phyloP scores from a whole-genome alignment of 2,888 invertebrate species.

The Pristionchus fissidentatus region DNA sequence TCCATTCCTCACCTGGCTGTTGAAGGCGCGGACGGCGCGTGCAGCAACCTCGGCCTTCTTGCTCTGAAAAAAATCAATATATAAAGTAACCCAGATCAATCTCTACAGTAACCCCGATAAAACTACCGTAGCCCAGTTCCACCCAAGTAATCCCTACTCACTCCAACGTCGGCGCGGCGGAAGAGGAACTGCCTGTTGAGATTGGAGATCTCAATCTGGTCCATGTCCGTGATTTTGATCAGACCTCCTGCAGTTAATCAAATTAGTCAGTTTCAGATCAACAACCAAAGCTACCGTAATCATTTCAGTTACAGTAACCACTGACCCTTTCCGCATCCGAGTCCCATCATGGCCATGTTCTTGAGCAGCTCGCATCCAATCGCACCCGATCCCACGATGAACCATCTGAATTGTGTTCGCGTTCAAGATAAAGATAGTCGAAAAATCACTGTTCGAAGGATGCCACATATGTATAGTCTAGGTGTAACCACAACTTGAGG shows the following conservation, averaged over 20 bases:
- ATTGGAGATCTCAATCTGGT: constrained; percentile 97
- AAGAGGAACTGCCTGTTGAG: constrained; percentile 98
- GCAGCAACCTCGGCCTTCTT: constrained; percentile 93
- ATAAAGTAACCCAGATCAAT: too few species aligned
- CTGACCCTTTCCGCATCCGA: constrained; percentile 80
- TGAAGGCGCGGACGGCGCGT: constrained; percentile 82
- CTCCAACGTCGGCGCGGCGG: constrained; percentile 88
- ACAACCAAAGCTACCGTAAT: not conserved
- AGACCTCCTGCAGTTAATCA: constrained; percentile 76
- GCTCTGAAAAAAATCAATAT: constrained; percentile 79
- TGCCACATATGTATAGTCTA: not conserved
- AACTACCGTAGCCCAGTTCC: not conserved
- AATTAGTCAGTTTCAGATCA: too few species aligned
- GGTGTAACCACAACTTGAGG: not conserved
- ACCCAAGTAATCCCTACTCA: constrained; percentile 62
- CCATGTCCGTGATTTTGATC: constrained; percentile 97
- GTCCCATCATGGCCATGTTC: constrained; percentile 98
- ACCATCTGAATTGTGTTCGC: constrained; percentile 51
- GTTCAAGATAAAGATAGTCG: not conserved
- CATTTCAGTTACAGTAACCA: too few species aligned
- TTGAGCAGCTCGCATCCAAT: constrained; percentile 94
- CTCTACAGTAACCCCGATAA: not conserved
- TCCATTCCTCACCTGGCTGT: constrained; percentile 59
- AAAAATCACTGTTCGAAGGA: not conserved
- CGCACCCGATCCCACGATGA: constrained; percentile 75